These are phyloP conservation scores for Tauraco hartlaubi DNA, from an alignment of 2,797 vertebrate genomes.

Conservation along the genomic window DNA sequence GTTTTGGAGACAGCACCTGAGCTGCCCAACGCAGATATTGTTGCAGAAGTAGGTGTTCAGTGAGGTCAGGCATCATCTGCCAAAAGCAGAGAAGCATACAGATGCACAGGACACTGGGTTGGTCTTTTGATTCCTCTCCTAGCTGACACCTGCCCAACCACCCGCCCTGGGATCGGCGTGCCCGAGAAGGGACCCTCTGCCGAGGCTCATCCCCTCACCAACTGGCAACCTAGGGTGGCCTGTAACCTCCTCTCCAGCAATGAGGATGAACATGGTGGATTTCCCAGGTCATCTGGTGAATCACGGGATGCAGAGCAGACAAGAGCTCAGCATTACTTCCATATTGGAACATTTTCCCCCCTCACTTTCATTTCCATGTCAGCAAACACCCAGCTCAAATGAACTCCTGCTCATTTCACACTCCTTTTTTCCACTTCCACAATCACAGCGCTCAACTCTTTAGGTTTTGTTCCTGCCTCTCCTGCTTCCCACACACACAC, in stretches of 20 bases:
- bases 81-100: background rate
- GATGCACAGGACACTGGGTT: background rate
- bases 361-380: background rate
- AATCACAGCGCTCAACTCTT: background rate
- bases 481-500: background rate
- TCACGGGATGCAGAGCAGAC: background rate
- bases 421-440: background rate
- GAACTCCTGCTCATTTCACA: background rate
- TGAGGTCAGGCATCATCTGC: background rate
- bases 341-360: background rate
- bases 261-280: rapidly evolving
- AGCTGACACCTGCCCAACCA: background rate
- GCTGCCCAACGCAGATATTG: background rate
- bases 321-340: background rate
- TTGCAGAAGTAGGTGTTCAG: background rate
- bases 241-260: background rate
- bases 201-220: background rate
- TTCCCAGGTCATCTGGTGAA: background rate
- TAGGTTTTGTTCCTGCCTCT: constrained; percentile 5
- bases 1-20: rapidly evolving
- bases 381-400: background rate
- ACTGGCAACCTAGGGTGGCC: background rate
- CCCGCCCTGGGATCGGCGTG: rapidly evolving
- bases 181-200: background rate
- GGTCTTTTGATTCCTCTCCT: background rate